Evolutionary conservation across 2,113 vertebrate genomes (phyloP).

Genomic region (Gobiocypris rarus): DNA sequence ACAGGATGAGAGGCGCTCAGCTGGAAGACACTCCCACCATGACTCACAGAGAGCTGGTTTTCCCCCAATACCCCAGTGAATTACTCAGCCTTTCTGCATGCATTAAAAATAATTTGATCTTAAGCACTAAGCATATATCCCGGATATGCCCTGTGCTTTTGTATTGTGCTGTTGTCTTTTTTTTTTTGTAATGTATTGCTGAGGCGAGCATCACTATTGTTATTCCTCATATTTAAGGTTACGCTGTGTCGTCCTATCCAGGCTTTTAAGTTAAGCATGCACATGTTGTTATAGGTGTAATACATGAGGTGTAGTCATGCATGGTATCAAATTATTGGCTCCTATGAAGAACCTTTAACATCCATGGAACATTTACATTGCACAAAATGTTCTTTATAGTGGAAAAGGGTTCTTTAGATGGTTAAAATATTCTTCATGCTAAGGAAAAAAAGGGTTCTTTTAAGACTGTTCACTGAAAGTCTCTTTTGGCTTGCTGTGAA

Average conservation of each 20-base stretch:
- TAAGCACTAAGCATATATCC: neutral
- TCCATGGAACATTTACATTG: too few species aligned
- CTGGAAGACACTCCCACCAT: slow-evolving; percentile 19
- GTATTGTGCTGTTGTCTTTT: neutral
- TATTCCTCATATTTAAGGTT: neutral
- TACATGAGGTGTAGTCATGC: neutral
- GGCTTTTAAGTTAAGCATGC: neutral
- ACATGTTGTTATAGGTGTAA: neutral
- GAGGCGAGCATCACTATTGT: neutral
- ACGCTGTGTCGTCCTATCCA: neutral
- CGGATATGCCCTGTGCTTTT: neutral
- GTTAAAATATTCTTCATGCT: too few species aligned
- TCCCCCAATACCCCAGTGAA: slow-evolving; percentile 22
- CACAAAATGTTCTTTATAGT: too few species aligned
- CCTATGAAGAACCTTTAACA: too few species aligned
- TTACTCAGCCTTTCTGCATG: neutral
- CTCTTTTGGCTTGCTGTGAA: too few species aligned
- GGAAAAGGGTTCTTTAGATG: neutral
- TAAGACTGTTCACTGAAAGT: too few species aligned
- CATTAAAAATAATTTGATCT: neutral
- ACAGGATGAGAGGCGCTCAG: slow-evolving; percentile 47
- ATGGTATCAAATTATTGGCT: too few species aligned
- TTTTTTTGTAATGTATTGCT: neutral
- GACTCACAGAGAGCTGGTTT: slow-evolving; percentile 8
- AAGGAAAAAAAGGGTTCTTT: too few species aligned